These are phyloP conservation scores for Onychorhynchus coronatus DNA, from an alignment of 2,113 vertebrate species.

Conservation along the genomic window DNA sequence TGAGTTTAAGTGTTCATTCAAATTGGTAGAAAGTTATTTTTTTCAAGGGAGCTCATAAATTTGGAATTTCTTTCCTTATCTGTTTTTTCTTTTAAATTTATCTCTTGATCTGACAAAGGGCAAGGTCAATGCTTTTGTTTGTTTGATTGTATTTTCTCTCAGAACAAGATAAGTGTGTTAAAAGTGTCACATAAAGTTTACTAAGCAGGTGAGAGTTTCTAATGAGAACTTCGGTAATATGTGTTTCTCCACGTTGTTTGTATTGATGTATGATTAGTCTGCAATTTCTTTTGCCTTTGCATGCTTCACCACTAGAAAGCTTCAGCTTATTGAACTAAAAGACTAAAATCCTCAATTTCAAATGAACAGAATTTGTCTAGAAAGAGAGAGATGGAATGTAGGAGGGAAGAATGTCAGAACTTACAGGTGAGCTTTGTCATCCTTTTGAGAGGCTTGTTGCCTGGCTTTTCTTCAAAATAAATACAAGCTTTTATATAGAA, in stretches of 20 bases:
- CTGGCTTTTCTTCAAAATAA: background rate
- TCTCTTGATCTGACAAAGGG: background rate
- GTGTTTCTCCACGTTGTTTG: accelerated
- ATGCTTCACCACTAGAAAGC: background rate
- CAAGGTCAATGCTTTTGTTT: background rate
- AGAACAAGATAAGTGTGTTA: background rate
- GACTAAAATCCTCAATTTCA: background rate
- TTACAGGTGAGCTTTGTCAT: background rate
- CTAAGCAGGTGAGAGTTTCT: background rate
- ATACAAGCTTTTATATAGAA: background rate
- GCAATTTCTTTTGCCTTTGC: background rate
- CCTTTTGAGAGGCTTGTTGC: background rate
- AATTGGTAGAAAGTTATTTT: background rate
- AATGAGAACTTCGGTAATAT: background rate
- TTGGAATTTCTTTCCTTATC: background rate
- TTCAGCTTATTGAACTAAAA: background rate
- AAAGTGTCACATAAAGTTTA: background rate
- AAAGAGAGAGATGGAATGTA: background rate
- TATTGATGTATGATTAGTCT: background rate
- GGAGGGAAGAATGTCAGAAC: background rate
- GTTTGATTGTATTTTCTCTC: background rate
- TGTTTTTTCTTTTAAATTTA: background rate
- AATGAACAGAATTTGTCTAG: background rate
- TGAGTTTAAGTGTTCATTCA: background rate
- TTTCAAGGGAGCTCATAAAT: background rate